A percentile compares a stretch with the other conserved stretches of the same genome.
Evolutionary conservation across 37 sponge, comb jelly and placozoan genomes (phyloP).

Genomic region (Beroe forskalii): DNA sequence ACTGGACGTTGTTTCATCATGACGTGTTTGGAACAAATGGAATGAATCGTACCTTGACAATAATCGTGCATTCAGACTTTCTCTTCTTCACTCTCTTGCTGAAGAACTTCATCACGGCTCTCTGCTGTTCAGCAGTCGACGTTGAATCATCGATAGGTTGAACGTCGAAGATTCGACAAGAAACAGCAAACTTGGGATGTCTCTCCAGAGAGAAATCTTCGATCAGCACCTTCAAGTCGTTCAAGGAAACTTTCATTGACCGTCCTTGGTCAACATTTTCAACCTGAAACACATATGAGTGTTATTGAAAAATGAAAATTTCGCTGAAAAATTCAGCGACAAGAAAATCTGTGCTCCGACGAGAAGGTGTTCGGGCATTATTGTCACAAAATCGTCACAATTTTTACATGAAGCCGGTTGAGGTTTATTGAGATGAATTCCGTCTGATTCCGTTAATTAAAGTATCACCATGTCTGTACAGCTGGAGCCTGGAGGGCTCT

Average conservation of each 20-base stretch:
- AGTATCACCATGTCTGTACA: too few species aligned
- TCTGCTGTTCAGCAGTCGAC: neutral
- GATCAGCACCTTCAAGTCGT: neutral
- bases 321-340: too few species aligned
- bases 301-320: too few species aligned
- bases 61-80: neutral
- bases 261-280: neutral
- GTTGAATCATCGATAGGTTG: neutral
- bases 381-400: too few species aligned
- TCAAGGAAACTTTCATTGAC: neutral
- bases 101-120: neutral
- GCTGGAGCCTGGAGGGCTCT: too few species aligned
- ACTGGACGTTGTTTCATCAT: too few species aligned
- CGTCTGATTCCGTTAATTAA: too few species aligned
- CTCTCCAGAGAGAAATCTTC: neutral
- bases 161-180: neutral
- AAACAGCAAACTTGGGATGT: neutral
- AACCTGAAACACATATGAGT: conserved; percentile 16
- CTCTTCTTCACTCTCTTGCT: neutral
- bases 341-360: too few species aligned
- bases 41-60: neutral
- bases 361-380: too few species aligned
- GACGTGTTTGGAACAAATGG: too few species aligned
- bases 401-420: too few species aligned
- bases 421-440: too few species aligned